phyloP scores from a whole-genome alignment of 2,113 vertebrate species.

The Pandion haliaetus region DNA sequence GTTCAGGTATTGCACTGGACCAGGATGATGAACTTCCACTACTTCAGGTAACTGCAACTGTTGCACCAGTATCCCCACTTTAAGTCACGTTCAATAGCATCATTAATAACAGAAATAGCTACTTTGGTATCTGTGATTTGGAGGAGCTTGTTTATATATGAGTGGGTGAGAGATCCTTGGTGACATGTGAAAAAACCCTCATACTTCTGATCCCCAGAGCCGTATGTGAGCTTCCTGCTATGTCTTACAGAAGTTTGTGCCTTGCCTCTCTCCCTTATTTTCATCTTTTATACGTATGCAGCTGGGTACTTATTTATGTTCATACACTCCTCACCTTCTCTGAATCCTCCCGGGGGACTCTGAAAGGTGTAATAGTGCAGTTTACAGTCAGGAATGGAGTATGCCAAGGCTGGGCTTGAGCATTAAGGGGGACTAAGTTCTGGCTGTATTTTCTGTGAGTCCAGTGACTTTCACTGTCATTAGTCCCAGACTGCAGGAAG shows the following conservation, averaged over 20 bases:
- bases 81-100: fast-evolving
- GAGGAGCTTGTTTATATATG: fast-evolving
- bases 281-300: fast-evolving
- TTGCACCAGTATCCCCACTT: fast-evolving
- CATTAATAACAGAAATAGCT: fast-evolving
- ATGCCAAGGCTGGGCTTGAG: not conserved
- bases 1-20: fast-evolving
- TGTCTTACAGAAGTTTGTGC: not conserved
- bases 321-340: not conserved
- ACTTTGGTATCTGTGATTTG: not conserved
- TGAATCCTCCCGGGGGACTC: not conserved
- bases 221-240: fast-evolving
- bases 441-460: not conserved
- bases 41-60: fast-evolving
- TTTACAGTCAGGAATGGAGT: not conserved
- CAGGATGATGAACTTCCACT: not conserved
- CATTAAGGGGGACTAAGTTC: no score
- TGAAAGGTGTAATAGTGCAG: no score
- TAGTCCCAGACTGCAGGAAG: not conserved
- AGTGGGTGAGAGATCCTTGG: not conserved
- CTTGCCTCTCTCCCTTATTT: not conserved
- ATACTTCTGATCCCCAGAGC: fast-evolving
- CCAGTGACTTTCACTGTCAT: not conserved
- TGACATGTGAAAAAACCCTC: not conserved
- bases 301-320: not conserved